Percentiles rank a stretch among this genome's conserved stretches.
Conservation (phyloP, 1,140 invertebrate genomes). For the Drosophila leontia region DNA sequence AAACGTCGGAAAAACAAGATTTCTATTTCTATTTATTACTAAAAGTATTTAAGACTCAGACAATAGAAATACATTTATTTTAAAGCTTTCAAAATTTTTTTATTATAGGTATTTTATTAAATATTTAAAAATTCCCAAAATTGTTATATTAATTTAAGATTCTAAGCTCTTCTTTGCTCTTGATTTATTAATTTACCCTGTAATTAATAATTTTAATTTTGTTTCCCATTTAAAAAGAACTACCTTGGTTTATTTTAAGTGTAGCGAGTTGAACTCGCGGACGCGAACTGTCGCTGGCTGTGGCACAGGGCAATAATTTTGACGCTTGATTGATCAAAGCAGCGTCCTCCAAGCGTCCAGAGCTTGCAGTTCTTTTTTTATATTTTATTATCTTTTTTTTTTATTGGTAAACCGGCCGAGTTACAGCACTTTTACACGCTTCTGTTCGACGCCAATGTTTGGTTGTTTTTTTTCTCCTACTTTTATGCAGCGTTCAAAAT, state of each 20-base stretch:
- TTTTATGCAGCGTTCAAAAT: constrained; percentile 37
- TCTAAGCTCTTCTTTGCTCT: no score
- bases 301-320: constrained; percentile 77
- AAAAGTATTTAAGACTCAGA: no score
- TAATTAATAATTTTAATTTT: neutral
- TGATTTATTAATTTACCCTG: neutral
- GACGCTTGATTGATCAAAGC: constrained; percentile 83
- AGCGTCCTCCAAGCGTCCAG: constrained; percentile 13
- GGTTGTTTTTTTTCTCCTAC: constrained; percentile 46
- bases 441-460: constrained; percentile 26
- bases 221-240: neutral
- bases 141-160: no score
- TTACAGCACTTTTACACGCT: constrained; percentile 68
- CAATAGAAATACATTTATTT: no score
- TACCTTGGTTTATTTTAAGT: neutral
- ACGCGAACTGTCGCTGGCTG: constrained; percentile 36
- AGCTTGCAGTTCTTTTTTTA: constrained; percentile 17
- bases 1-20: no score
- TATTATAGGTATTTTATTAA: neutral
- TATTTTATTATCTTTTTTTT: constrained; percentile 16
- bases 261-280: constrained; percentile 25
- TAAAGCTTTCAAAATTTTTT: no score
- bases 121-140: no score
- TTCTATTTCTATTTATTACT: no score
- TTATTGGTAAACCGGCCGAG: constrained; percentile 56